A percentile compares a stretch with the other conserved stretches of the same genome.
These are phyloP conservation scores for Tupaia tana DNA, from an alignment of 2,113 vertebrate species.

Conservation along the genomic window DNA sequence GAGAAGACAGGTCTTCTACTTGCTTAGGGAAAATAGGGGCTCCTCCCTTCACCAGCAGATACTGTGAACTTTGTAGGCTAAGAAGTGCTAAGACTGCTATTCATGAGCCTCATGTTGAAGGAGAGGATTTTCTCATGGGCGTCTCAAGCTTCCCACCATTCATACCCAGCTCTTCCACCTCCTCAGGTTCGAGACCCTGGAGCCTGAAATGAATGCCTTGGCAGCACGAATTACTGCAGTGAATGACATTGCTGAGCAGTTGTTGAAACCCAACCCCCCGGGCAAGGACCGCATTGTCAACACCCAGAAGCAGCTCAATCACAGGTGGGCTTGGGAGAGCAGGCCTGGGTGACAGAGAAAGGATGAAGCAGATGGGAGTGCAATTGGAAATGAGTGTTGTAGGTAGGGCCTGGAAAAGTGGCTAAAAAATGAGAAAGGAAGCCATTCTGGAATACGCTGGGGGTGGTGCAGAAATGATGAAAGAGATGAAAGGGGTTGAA, in stretches of 20 bases:
- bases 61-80: background rate
- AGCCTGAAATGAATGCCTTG: conserved; percentile 95
- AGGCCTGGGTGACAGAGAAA: background rate
- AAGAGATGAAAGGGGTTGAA: background rate
- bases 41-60: background rate
- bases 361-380: background rate
- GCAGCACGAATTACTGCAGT: conserved; percentile 90
- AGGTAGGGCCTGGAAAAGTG: accelerated
- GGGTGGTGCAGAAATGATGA: background rate
- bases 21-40: background rate
- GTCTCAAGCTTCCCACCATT: accelerated
- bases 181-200: conserved; percentile 95
- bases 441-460: too few species aligned
- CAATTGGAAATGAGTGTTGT: background rate
- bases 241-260: conserved; percentile 90
- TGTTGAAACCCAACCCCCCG: conserved; percentile 89
- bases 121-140: accelerated
- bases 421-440: background rate
- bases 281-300: conserved; percentile 91
- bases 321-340: conserved; percentile 77
- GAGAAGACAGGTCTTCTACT: background rate
- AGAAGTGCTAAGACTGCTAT: background rate
- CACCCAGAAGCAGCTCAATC: conserved; percentile 91
- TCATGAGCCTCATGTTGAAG: background rate
- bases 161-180: background rate